Evolutionary conservation across 2,797 vertebrate species (phyloP).

Genomic region (Muscicapa striata): DNA sequence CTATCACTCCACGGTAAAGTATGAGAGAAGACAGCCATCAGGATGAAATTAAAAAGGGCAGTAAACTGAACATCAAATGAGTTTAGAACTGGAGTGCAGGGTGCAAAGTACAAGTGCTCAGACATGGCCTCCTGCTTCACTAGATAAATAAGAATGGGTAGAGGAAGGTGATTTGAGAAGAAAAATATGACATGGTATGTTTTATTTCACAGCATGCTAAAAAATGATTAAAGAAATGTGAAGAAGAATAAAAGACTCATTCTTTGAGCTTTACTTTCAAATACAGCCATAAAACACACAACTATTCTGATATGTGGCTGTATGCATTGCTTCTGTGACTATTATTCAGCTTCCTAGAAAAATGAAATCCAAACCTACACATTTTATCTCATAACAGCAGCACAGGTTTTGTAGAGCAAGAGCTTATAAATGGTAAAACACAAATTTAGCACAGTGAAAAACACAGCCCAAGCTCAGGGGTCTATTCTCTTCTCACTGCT

Average conservation of each 20-base stretch:
- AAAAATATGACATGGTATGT: slow-evolving; percentile 6
- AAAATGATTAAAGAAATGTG: slow-evolving; percentile 57
- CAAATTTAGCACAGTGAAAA: slow-evolving; percentile 21
- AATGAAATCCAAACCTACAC: slow-evolving; percentile 33
- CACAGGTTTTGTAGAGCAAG: neutral
- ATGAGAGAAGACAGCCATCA: neutral
- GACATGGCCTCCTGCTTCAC: slow-evolving; percentile 2
- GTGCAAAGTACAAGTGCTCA: neutral
- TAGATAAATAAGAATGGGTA: slow-evolving; percentile 33
- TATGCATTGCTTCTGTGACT: neutral
- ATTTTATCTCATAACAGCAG: slow-evolving; percentile 39
- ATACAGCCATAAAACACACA: slow-evolving; percentile 3
- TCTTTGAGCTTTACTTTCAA: slow-evolving; percentile 29
- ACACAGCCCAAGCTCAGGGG: slow-evolving; percentile 21
- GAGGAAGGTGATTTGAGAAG: neutral
- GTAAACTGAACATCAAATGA: neutral
- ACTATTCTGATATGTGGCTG: neutral
- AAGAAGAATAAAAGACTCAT: slow-evolving; percentile 17
- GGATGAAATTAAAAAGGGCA: neutral
- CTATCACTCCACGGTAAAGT: neutral
- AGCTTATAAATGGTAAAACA: slow-evolving; percentile 18
- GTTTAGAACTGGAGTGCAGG: neutral
- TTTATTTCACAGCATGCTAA: slow-evolving; percentile 49
- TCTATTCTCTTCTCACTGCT: slow-evolving; percentile 5
- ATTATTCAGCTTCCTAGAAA: slow-evolving; percentile 33